Evolutionary conservation across 2,797 vertebrate genomes (phyloP), one percentile per base, ranked within the genome.

Genomic region (Sebastes diploproa): DNA sequence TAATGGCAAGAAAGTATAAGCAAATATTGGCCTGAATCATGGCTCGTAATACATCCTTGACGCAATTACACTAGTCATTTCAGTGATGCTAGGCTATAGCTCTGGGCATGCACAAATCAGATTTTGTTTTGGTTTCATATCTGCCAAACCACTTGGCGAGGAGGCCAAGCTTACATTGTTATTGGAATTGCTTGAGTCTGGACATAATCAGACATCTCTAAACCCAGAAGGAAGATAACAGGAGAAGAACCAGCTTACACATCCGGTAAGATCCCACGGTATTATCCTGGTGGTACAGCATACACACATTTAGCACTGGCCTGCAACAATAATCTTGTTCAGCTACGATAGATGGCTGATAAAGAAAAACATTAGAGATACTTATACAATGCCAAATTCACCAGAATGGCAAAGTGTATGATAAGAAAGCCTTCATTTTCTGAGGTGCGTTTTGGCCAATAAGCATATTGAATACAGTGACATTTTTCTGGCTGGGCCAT

Each of bases 41-140:
- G 38, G 54, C 66, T 59, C 18, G 5, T 67, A 76, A 80, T 25
- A 77, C 76, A 77, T 81, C 59, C 68, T 55, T 76, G 70, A 55
- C 60, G 63, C 75, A 84, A 76, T 89, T 86, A 86, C 74, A 82
- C 81, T n/a, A 66, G 66, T 81, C 78, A 77, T 72, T 77, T 80
- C 60, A 62, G 58, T 72, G 72, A 85, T 60, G 46, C 66, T 70
- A 34, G 54, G 72, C 59, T 80, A 29, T 65, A 78, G 72, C 84
- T 83, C 72, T 72, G 75, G 72, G 75, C 71, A 77, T 84, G 67
- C 75, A 90, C 75, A 83, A 88, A 92, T 89, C 86, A 78, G 79
- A 89, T 91, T 87, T 85, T 82, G 83, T 84, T 85, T 88, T 77
- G 89, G 84, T 92, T 89, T 87, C 74, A 84, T 89, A 90, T 92